phyloP scores from a whole-genome alignment of 2,797 vertebrate species.

The Mormyrops attenuatus region DNA sequence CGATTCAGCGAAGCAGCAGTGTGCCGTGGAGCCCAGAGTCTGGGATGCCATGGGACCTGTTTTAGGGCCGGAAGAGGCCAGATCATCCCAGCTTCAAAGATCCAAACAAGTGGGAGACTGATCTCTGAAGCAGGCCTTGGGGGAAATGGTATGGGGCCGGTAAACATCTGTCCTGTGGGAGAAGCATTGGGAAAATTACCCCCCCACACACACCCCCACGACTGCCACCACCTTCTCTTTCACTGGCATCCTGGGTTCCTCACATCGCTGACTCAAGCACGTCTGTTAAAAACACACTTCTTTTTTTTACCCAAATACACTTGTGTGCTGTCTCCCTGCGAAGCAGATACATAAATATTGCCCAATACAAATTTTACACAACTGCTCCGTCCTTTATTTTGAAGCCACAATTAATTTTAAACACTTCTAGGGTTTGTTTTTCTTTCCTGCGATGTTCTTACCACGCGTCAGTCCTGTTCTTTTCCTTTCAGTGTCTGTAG shows the following conservation, averaged over 20 bases:
- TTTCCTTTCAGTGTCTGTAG: not conserved
- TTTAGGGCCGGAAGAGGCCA: conserved; percentile 67
- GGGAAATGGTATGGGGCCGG: conserved; percentile 39
- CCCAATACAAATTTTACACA: not conserved
- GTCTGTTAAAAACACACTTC: not conserved
- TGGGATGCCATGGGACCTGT: conserved; percentile 57
- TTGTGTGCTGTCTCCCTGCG: not conserved
- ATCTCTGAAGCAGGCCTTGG: conserved; percentile 71
- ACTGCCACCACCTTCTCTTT: not conserved
- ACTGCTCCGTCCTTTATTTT: not conserved
- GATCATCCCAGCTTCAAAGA: conserved; percentile 74
- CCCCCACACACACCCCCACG: not conserved
- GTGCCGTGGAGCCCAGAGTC: conserved; percentile 43
- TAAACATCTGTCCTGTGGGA: not conserved
- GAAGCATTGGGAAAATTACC: not conserved
- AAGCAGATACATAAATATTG: not conserved
- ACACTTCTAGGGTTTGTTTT: not conserved
- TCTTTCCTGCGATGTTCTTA: not conserved
- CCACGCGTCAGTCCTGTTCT: not conserved
- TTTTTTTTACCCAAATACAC: not conserved
- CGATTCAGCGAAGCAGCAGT: not conserved
- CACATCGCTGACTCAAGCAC: not conserved
- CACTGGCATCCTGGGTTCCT: not conserved
- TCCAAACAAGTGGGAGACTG: conserved; percentile 60
- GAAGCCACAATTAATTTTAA: not conserved